Percentiles rank a stretch among this genome's conserved stretches.
Evolutionary conservation across 2,113 vertebrate genomes (phyloP).

Genomic region (Megaceryle maxima): DNA sequence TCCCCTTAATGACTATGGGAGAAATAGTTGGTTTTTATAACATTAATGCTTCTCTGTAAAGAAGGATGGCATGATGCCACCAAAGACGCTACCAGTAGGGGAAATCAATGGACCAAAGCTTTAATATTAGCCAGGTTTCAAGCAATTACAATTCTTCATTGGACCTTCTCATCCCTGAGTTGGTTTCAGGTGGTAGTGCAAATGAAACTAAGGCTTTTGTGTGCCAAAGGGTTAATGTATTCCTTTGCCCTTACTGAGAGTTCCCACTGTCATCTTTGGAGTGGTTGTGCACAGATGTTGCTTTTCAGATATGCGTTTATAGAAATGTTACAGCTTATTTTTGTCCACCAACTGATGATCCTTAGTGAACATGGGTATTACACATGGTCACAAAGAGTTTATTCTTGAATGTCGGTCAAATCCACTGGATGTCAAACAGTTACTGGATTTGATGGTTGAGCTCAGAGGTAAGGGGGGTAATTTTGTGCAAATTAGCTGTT

Average conservation of each 20-base stretch:
- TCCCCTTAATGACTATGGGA: rapidly evolving
- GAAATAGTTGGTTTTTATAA: neutral
- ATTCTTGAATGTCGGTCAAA: neutral
- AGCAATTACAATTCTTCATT: neutral
- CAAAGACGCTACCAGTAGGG: neutral
- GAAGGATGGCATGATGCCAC: neutral
- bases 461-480: neutral
- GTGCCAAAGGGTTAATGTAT: neutral
- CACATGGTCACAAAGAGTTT: neutral
- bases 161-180: neutral
- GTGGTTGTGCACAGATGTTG: neutral
- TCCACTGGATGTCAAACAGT: rapidly evolving
- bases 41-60: neutral
- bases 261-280: neutral
- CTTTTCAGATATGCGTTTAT: neutral
- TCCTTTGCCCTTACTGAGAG: neutral
- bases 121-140: neutral
- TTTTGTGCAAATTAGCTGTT: neutral
- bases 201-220: neutral
- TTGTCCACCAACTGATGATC: neutral
- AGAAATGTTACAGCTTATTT: neutral
- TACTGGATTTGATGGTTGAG: neutral
- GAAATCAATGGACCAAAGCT: neutral
- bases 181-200: neutral
- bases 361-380: neutral